A percentile compares a stretch with the other conserved stretches of the same genome.
These are phyloP conservation scores for Enteromius radiatus DNA, from an alignment of 2,797 vertebrate genomes.

Conservation along the genomic window DNA sequence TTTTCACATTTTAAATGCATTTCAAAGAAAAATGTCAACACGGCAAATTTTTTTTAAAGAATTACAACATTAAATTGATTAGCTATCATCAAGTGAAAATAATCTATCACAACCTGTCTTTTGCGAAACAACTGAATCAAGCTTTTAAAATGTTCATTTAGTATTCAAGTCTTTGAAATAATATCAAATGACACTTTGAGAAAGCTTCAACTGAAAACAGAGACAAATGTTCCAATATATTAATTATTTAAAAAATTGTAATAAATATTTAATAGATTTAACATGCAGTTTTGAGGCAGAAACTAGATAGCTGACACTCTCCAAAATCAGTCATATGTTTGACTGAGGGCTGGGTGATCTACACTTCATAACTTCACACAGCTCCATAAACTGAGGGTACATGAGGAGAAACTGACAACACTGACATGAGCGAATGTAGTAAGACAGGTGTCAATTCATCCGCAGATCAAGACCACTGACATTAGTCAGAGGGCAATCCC, in stretches of 20 bases:
- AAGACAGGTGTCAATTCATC: constrained; percentile 77
- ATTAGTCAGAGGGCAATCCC: constrained; percentile 68
- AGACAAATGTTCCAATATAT: constrained; percentile 8
- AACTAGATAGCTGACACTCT: constrained; percentile 55
- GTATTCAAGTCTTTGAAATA: constrained; percentile 6
- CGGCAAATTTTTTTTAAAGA: background rate
- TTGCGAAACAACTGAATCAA: background rate
- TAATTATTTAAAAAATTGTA: background rate
- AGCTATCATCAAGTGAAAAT: background rate
- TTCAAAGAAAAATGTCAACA: background rate
- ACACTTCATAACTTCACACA: constrained; percentile 54
- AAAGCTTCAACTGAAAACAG: constrained; percentile 18
- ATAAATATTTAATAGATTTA: constrained; percentile 25
- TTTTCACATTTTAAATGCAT: background rate
- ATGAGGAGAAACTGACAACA: constrained; percentile 58
- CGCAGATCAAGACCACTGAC: constrained; percentile 79
- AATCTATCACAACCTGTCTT: background rate
- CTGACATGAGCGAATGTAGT: constrained; percentile 75
- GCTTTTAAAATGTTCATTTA: background rate
- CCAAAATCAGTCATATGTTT: constrained; percentile 58
- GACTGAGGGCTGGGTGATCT: constrained; percentile 57
- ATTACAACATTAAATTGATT: background rate
- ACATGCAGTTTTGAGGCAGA: constrained; percentile 12
- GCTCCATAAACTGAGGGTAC: constrained; percentile 53
- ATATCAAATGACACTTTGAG: constrained; percentile 17